These are phyloP conservation scores for Agrypnia vestita DNA, from an alignment of 1,140 invertebrate species.

Conservation along the genomic window DNA sequence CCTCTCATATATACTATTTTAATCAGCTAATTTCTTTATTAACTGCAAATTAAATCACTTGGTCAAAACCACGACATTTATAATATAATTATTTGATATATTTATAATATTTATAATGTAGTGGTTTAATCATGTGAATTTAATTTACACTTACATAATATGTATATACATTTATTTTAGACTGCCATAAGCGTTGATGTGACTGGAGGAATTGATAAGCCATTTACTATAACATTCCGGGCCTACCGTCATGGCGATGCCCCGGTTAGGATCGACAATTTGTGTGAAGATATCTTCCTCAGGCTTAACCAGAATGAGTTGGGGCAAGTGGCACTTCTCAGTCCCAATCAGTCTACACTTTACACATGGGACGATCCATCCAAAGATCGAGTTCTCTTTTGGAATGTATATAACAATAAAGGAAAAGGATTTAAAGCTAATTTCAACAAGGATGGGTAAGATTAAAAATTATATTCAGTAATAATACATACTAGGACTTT, in stretches of 20 bases:
- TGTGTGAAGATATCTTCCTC: conserved; percentile 86
- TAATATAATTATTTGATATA: too few species aligned
- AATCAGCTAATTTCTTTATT: too few species aligned
- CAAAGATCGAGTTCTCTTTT: conserved; percentile 80
- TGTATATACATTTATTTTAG: conserved; percentile 69
- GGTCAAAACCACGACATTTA: too few species aligned
- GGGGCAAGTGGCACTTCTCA: conserved; percentile 82
- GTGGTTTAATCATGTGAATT: too few species aligned
- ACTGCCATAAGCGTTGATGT: conserved; percentile 83
- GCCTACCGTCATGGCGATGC: conserved; percentile 82
- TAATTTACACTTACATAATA: too few species aligned
- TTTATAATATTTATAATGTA: too few species aligned
- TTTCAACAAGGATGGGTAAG: conserved; percentile 79
- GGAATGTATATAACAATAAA: conserved; percentile 90
- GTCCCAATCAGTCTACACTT: conserved; percentile 83
- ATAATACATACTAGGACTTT: too few species aligned
- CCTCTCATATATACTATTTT: too few species aligned
- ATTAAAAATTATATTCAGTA: neutral
- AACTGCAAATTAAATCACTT: too few species aligned
- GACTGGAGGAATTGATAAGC: conserved; percentile 79
- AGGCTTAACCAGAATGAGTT: conserved; percentile 85
- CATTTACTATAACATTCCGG: conserved; percentile 82
- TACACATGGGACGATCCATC: conserved; percentile 92
- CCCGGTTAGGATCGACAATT: conserved; percentile 85
- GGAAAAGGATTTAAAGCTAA: conserved; percentile 81